Evolutionary conservation across 2,797 vertebrate species (phyloP), one percentile per base, ranked within the genome.

Genomic region (Sciurus vulgaris): DNA sequence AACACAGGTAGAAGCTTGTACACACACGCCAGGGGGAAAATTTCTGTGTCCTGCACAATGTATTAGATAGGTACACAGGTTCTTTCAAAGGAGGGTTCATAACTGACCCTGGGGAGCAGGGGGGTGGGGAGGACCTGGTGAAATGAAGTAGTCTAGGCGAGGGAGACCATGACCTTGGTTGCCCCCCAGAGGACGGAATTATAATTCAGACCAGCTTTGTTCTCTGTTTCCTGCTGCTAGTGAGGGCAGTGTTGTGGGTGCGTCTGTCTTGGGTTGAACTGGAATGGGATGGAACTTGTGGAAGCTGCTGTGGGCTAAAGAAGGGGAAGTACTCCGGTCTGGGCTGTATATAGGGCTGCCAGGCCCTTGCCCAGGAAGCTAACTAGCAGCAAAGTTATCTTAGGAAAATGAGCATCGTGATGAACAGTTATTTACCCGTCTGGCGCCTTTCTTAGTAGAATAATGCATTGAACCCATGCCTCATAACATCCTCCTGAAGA

Each of bases 401-500:
- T 61, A 77, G 90, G 72, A 88, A 92, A 84, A 91, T 12, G 77
- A 93, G 54, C 63, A 51, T 61, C 63, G 2, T 8, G 35, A 33
- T 18, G 47, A 76, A 78, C 35, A 17, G 74, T 69, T 61, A 83
- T 49, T 86, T 93, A 78, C 70, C 74, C 1, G 1, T 72, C 35
- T 49, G 69, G 65, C 15, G 28, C 79, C 76, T 91, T 84, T 94
- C 84, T 95, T 47, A 2, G 73, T 61, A 72, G 78, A 56, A 30
- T 56, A 56, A 70, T 51, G 47, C 87, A 22, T 86, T 90, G 84
- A 93, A 49, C 44, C 17, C 41, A 86, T 49, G 70, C 78, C 85
- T 86, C 22, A 4, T 51, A 90, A 93, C 76, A 76, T 88, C 85
- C 67, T 95, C 86, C 86, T 61, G 56, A 74, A 74, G 79, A 92